These are phyloP conservation scores for Lissonota sp. DNA, from an alignment of 2,888 invertebrate genomes.

Conservation along the genomic window DNA sequence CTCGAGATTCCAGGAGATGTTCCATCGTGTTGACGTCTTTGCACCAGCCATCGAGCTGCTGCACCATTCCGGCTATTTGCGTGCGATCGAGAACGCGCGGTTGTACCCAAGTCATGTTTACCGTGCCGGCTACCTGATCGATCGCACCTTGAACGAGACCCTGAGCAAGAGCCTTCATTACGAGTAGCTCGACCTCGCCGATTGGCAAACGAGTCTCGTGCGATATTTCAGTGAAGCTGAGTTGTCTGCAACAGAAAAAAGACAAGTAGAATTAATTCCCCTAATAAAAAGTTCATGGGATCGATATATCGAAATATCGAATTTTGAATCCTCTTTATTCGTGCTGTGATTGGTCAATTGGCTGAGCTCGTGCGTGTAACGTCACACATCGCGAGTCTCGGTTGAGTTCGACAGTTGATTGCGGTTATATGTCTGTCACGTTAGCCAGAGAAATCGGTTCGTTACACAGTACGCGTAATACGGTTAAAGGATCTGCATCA, in stretches of 20 bases:
- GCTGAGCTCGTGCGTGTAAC: too few species aligned
- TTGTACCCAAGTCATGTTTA: constrained; percentile 94
- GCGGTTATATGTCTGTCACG: too few species aligned
- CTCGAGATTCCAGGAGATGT: constrained; percentile 89
- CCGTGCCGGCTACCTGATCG: constrained; percentile 93
- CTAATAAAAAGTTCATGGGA: too few species aligned
- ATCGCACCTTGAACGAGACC: constrained; percentile 97
- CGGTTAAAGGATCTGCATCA: too few species aligned
- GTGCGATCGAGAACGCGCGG: constrained; percentile 90
- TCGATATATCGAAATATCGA: constrained; percentile 12
- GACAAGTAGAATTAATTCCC: too few species aligned
- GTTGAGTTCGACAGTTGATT: too few species aligned
- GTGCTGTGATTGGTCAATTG: too few species aligned
- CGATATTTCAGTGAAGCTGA: constrained; percentile 96
- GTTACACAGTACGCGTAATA: too few species aligned
- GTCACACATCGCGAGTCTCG: too few species aligned
- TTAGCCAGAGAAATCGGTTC: too few species aligned
- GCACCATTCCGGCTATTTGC: constrained; percentile 90
- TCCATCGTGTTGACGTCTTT: constrained; percentile 91
- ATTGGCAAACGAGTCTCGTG: constrained; percentile 92
- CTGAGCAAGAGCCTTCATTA: constrained; percentile 98
- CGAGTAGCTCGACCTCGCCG: constrained; percentile 95
- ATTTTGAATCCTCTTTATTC: too few species aligned
- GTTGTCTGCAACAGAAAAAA: constrained; percentile 85
- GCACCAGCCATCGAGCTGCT: constrained; percentile 90